Evolutionary conservation across 2,888 invertebrate species (phyloP).

Genomic region (Chaitophorus viminalis): DNA sequence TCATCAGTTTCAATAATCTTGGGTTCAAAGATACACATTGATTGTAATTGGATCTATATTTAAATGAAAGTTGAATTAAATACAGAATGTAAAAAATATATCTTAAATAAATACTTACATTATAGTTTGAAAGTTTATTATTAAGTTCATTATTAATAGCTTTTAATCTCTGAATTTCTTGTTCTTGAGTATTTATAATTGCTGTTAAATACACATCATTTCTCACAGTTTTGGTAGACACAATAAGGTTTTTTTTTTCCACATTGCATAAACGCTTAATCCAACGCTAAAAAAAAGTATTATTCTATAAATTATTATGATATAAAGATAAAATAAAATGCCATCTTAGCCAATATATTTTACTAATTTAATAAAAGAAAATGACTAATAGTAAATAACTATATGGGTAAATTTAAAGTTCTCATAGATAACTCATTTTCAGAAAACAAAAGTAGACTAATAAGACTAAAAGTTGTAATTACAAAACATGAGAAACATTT

Average conservation of each 20-base stretch:
- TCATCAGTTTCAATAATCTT: neutral
- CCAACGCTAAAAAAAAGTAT: slow-evolving; percentile 29
- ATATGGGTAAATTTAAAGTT: no score
- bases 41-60: neutral
- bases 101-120: slow-evolving; percentile 22
- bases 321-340: neutral
- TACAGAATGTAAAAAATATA: neutral
- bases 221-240: slow-evolving; percentile 34
- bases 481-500: no score
- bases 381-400: neutral
- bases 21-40: neutral
- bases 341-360: neutral
- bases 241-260: slow-evolving; percentile 39
- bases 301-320: neutral
- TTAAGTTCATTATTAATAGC: slow-evolving; percentile 38
- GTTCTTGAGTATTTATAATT: slow-evolving; percentile 55
- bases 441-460: no score
- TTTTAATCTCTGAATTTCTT: slow-evolving; percentile 47
- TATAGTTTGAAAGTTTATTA: slow-evolving; percentile 16
- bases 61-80: neutral
- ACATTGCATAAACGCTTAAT: slow-evolving; percentile 35
- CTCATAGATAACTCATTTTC: no score
- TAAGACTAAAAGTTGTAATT: neutral
- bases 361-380: neutral
- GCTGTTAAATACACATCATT: slow-evolving; percentile 54